Evolutionary conservation across 2,797 vertebrate genomes (phyloP).

Genomic region (Sebastes iracundus): DNA sequence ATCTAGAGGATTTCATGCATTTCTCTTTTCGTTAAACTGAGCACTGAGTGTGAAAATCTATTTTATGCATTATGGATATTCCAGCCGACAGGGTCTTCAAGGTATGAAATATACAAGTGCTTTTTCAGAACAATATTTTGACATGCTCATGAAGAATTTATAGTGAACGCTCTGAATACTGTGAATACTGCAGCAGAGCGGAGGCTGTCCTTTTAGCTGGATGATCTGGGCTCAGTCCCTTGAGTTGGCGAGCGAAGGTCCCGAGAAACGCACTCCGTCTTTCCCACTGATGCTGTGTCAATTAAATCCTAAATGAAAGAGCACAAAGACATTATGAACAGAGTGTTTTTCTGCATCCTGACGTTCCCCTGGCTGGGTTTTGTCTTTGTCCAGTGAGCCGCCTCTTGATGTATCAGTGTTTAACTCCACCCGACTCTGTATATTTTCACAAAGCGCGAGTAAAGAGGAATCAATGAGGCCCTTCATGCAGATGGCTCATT

Average conservation of each 20-base stretch:
- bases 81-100: slow-evolving; percentile 17
- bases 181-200: slow-evolving; percentile 28
- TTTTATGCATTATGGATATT: slow-evolving; percentile 22
- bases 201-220: slow-evolving; percentile 25
- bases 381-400: slow-evolving; percentile 31
- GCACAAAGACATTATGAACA: slow-evolving; percentile 11
- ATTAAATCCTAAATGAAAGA: slow-evolving; percentile 24
- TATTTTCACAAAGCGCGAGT: slow-evolving; percentile 64
- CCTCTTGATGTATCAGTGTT: slow-evolving; percentile 54
- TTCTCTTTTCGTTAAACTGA: neutral
- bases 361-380: neutral
- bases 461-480: slow-evolving; percentile 74
- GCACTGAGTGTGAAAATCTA: neutral
- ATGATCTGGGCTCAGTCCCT: slow-evolving; percentile 44
- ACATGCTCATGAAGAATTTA: slow-evolving; percentile 55
- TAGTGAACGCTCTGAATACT: slow-evolving; percentile 25
- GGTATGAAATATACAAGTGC: slow-evolving; percentile 37
- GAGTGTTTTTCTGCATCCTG: neutral
- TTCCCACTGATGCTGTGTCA: neutral
- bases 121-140: slow-evolving; percentile 47
- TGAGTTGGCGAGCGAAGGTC: slow-evolving; percentile 12
- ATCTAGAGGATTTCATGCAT: neutral
- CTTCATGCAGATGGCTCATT: slow-evolving; percentile 72
- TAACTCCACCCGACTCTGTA: slow-evolving; percentile 38
- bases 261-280: slow-evolving; percentile 19